phyloP scores from a whole-genome alignment of 2,797 vertebrate genomes.

The Pseudochaenichthys georgianus region DNA sequence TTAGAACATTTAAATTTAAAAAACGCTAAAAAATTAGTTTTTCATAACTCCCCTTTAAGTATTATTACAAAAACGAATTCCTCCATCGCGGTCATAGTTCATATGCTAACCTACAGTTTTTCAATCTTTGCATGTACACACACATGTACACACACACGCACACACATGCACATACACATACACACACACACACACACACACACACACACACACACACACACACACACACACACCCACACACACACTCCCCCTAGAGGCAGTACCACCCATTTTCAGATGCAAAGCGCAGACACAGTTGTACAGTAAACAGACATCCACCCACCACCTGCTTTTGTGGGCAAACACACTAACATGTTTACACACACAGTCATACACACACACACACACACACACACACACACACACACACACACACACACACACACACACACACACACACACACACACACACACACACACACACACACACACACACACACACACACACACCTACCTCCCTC shows the following conservation, averaged over 20 bases:
- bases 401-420: too few species aligned
- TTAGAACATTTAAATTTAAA: too few species aligned
- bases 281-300: slow-evolving; percentile 54
- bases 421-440: too few species aligned
- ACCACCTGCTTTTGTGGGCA: slow-evolving; percentile 67
- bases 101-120: slow-evolving; percentile 12
- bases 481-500: slow-evolving; percentile 48
- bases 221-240: slow-evolving; percentile 25
- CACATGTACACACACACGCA: slow-evolving; percentile 14
- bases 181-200: slow-evolving; percentile 31
- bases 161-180: slow-evolving; percentile 10
- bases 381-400: too few species aligned
- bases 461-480: too few species aligned
- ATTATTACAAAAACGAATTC: slow-evolving; percentile 10
- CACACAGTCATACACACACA: slow-evolving; percentile 39
- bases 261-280: slow-evolving; percentile 56
- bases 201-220: slow-evolving; percentile 13
- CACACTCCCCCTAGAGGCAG: slow-evolving; percentile 36
- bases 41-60: too few species aligned
- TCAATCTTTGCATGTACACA: too few species aligned
- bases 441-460: too few species aligned
- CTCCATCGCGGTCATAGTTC: slow-evolving; percentile 10
- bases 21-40: too few species aligned
- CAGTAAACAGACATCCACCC: slow-evolving; percentile 63
- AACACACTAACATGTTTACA: slow-evolving; percentile 35